Base-by-base conservation (phyloP, 2,113 vertebrate genomes). In the Thinocorus orbignyianus region DNA sequence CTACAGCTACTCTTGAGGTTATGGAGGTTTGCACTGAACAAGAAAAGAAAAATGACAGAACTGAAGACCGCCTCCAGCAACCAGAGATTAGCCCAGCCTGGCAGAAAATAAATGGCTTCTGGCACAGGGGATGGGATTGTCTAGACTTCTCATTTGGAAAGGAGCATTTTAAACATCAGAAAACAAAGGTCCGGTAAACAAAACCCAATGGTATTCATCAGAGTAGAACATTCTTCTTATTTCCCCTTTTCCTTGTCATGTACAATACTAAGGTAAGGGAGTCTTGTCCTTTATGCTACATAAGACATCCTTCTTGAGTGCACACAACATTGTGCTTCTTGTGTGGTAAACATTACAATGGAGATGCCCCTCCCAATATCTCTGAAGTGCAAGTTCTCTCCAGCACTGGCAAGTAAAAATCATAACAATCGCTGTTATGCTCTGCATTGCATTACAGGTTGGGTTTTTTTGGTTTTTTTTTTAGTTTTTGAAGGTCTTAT, bases 261-360 rank as follows among this genome's bases (percentile, higher is more conserved):
- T 64, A 84, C 78, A 94, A 82, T 31, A 86, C 68, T 93, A 79
- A 90, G 72, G 86, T 78, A 78, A 77, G 64, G 95, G 89, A 93
- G 69, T 68, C 86, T 95, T 46, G n/a, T 95, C 52, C 86, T 96
- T 97, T 93, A 91, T 94, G 95, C 83, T 97, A 91, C 90, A 68
- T 92, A 78, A 95, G 79, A 86, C 72, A 94, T 97, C 93, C 80
- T 97, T 95, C 80, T 96, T 68, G 69, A 94, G 68, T 17, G 55
- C 69, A 94, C 98, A 98, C 97, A 95, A 14, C 84, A 74, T 96
- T 98, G 97, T 97, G 96, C 97, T 98, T 97, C 95, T 97, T 89
- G 66, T 91, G 95, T 94, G 86, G 93, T 96, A 93, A 91, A 86
- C 89, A 86, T 95, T 83, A 95, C 77, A 51, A 41, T 42, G 79